These are phyloP conservation scores for Apeltes quadracus DNA, from an alignment of 2,113 vertebrate species.

Conservation along the genomic window DNA sequence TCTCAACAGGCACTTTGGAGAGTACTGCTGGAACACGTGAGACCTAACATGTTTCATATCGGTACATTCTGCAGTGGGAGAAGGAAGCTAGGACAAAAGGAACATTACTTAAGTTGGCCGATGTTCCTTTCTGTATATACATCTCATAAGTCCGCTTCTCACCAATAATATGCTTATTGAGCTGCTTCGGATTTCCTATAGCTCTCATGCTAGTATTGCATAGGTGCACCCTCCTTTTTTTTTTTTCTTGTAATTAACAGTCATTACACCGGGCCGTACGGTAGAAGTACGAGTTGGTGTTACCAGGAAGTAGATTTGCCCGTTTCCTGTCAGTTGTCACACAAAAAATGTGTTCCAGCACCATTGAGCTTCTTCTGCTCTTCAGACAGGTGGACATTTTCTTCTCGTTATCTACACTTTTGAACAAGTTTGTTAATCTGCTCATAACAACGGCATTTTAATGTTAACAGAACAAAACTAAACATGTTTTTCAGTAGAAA, in stretches of 20 bases:
- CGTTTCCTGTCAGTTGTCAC: slow-evolving; percentile 1
- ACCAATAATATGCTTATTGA: neutral
- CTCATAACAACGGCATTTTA: neutral
- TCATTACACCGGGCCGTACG: neutral
- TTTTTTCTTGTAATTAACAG: neutral
- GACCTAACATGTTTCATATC: slow-evolving; percentile 55
- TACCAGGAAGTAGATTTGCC: slow-evolving; percentile 18
- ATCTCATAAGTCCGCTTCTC: slow-evolving; percentile 9
- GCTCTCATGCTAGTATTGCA: neutral
- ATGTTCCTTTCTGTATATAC: slow-evolving; percentile 19
- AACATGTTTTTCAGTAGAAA: neutral
- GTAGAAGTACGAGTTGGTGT: slow-evolving; percentile 7
- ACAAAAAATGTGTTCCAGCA: slow-evolving; percentile 12
- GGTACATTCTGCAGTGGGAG: slow-evolving; percentile 30
- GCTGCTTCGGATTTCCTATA: neutral
- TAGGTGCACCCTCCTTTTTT: too few species aligned
- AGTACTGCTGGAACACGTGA: slow-evolving; percentile 41
- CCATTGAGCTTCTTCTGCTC: slow-evolving; percentile 4
- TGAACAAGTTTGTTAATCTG: neutral
- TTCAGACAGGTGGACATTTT: slow-evolving; percentile 23
- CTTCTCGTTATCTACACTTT: neutral
- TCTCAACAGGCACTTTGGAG: slow-evolving; percentile 50
- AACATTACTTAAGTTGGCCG: slow-evolving; percentile 4
- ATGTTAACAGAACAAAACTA: neutral
- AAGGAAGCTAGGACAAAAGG: slow-evolving; percentile 46